A percentile compares a stretch with the other conserved stretches of the same genome.
These are phyloP conservation scores for Chloropsis cyanopogon DNA, from an alignment of 2,113 vertebrate species.

Conservation along the genomic window DNA sequence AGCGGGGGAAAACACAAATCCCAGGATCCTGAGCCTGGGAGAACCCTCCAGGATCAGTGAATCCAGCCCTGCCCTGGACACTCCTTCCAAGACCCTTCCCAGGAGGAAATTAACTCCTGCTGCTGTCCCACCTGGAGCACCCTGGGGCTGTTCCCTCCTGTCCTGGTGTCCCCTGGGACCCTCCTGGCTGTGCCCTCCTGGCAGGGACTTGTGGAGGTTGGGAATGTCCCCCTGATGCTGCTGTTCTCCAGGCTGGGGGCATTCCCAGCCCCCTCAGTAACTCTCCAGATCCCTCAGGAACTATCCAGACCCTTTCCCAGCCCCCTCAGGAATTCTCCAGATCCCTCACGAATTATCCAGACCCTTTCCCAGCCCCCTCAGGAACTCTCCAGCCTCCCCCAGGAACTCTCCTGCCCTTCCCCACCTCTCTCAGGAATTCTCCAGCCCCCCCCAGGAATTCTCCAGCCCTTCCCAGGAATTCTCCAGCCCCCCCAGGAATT, in stretches of 20 bases:
- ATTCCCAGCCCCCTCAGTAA: no score
- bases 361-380: not conserved
- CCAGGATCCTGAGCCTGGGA: rapidly evolving
- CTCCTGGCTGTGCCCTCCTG: not conserved
- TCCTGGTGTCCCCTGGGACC: not conserved
- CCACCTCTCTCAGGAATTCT: not conserved
- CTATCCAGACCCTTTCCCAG: not conserved
- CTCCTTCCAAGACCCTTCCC: no score
- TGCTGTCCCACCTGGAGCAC: not conserved
- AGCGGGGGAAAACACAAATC: rapidly evolving
- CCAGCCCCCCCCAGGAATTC: no score
- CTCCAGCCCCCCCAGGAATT: not conserved
- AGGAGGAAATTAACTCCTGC: no score
- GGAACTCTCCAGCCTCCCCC: not conserved
- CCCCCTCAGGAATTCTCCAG: not conserved
- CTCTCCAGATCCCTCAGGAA: not conserved
- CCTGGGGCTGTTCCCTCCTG: not conserved
- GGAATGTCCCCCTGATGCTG: not conserved
- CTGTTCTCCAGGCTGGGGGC: not conserved
- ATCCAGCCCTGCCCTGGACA: no score
- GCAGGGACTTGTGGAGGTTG: rapidly evolving
- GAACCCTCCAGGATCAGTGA: not conserved
- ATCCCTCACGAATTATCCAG: not conserved
- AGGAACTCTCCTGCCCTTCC: no score
- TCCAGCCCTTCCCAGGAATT: no score